Conservation (phyloP, 2,888 invertebrate genomes). For the Ichneumoninae sp. region DNA sequence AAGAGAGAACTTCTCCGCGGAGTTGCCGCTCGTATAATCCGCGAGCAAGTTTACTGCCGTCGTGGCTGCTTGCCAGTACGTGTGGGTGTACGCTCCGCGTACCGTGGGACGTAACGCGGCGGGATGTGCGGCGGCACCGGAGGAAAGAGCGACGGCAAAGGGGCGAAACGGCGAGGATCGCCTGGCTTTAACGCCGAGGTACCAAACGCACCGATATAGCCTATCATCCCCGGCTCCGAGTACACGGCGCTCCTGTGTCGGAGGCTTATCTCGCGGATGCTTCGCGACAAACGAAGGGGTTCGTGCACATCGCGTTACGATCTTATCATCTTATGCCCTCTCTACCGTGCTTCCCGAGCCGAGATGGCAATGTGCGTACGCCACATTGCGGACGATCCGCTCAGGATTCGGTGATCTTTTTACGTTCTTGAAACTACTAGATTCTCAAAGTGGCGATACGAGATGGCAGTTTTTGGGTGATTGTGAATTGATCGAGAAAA, state of each 20-base stretch:
- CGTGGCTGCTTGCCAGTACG: slow-evolving; percentile 76
- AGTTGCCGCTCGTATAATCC: slow-evolving; percentile 75
- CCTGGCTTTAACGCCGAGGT: slow-evolving; percentile 16
- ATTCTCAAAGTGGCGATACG: no score
- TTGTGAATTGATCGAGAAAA: no score
- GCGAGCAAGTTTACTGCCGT: slow-evolving; percentile 78
- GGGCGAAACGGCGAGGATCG: slow-evolving; percentile 37
- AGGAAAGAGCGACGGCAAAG: slow-evolving; percentile 34
- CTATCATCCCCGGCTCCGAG: background rate
- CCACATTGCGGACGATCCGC: no score
- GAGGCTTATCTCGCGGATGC: slow-evolving; percentile 55
- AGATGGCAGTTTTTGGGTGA: no score
- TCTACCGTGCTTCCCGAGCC: slow-evolving; percentile 36
- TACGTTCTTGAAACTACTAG: no score
- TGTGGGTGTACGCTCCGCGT: background rate
- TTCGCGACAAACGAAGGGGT: slow-evolving; percentile 43
- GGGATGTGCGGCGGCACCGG: background rate
- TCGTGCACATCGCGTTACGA: slow-evolving; percentile 43
- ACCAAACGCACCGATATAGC: slow-evolving; percentile 34
- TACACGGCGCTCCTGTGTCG: slow-evolving; percentile 25
- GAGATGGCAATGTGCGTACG: slow-evolving; percentile 2
- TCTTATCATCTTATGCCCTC: slow-evolving; percentile 7
- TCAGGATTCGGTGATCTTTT: no score
- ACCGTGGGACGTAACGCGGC: no score
- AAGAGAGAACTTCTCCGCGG: slow-evolving; percentile 71